These are phyloP conservation scores for Prunella strophiata DNA, from an alignment of 2,797 vertebrate species.

Conservation along the genomic window DNA sequence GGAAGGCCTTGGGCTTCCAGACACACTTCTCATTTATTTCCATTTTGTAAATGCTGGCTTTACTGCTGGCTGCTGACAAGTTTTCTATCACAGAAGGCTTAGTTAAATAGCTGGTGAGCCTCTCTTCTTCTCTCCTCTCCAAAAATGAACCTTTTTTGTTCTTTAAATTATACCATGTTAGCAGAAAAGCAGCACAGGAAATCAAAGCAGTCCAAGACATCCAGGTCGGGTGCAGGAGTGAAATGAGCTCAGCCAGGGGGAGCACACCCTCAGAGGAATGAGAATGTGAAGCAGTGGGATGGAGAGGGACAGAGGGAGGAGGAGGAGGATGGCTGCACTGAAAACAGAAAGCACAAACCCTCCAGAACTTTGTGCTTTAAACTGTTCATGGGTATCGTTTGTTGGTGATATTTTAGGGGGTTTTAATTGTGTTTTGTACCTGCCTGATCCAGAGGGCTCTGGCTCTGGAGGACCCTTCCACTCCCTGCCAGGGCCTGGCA, in stretches of 20 bases:
- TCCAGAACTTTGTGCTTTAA: not conserved
- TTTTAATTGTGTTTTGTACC: not conserved
- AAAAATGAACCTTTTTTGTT: not conserved
- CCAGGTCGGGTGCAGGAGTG: not conserved
- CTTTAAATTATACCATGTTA: not conserved
- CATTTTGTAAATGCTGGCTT: conserved; percentile 16
- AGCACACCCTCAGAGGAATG: not conserved
- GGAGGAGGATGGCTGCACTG: not conserved
- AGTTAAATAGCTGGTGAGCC: not conserved
- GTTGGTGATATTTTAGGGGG: rapidly evolving
- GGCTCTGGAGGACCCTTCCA: not conserved
- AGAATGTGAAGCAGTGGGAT: not conserved
- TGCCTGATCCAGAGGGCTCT: not conserved
- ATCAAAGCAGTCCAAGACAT: not conserved
- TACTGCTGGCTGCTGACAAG: not conserved
- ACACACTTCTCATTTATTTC: conserved; percentile 24
- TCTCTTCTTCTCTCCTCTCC: not conserved
- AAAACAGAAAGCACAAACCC: not conserved
- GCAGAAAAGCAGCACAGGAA: not conserved
- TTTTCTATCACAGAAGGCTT: not conserved
- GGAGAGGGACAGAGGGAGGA: not conserved
- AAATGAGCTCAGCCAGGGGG: not conserved
- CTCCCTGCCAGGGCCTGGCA: not conserved
- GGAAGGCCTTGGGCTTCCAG: not conserved
- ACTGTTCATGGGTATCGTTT: rapidly evolving